Conservation (phyloP, 2,113 vertebrate genomes). For the Poecilia latipinna region DNA sequence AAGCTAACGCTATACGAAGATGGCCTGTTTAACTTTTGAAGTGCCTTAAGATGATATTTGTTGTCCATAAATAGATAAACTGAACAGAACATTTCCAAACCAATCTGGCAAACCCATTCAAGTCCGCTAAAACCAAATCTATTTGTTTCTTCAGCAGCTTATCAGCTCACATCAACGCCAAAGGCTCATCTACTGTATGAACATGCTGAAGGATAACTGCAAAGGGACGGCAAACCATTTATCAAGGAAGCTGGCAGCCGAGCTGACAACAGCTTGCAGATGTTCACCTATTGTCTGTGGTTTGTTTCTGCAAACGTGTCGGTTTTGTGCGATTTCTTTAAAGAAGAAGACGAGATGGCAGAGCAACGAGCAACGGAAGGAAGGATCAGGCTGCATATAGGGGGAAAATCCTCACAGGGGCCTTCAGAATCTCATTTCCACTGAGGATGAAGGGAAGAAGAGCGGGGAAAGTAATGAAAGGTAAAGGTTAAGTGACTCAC, state of each 20-base stretch:
- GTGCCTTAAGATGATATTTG: background rate
- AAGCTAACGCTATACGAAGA: background rate
- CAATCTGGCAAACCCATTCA: background rate
- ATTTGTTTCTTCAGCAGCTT: background rate
- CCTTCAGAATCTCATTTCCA: background rate
- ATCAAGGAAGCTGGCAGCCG: slow-evolving; percentile 21
- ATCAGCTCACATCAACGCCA: background rate
- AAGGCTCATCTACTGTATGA: background rate
- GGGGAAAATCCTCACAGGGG: background rate
- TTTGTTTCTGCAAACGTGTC: slow-evolving; percentile 38
- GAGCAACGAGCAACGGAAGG: background rate
- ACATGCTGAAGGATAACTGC: slow-evolving; percentile 1
- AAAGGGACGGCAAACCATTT: background rate
- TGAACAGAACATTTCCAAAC: background rate
- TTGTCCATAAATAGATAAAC: background rate
- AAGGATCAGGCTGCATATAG: slow-evolving; percentile 1
- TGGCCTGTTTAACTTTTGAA: background rate
- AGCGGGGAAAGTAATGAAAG: slow-evolving; percentile 1
- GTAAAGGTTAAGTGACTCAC: slow-evolving; percentile 80
- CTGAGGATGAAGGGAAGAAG: background rate
- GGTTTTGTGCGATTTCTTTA: slow-evolving; percentile 34
- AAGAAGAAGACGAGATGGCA: slow-evolving; percentile 2
- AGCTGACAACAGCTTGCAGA: slow-evolving; percentile 30
- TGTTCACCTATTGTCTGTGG: slow-evolving; percentile 33
- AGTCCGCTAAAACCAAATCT: background rate